Evolutionary conservation across 1,140 invertebrate genomes (phyloP).

Genomic region (Geopemphigus sp.): DNA sequence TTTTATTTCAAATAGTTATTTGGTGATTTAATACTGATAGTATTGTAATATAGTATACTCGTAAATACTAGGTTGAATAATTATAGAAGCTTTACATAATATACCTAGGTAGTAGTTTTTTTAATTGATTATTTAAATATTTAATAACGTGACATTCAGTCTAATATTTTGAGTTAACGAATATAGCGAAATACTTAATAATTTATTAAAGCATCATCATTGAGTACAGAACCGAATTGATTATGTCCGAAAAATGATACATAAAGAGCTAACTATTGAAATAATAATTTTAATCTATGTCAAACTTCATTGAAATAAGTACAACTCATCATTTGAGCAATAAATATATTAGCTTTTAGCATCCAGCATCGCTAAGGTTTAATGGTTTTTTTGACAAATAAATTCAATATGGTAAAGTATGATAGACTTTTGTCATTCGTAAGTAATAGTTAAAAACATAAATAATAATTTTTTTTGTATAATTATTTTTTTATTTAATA

Average conservation of each 20-base stretch:
- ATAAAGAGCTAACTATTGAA: neutral
- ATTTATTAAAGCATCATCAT: neutral
- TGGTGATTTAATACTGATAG: neutral
- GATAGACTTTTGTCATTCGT: too few species aligned
- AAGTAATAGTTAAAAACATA: too few species aligned
- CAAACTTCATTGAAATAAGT: neutral
- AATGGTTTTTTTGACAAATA: too few species aligned
- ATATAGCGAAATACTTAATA: neutral
- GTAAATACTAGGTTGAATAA: neutral
- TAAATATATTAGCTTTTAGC: too few species aligned
- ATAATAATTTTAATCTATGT: neutral
- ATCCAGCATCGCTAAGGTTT: too few species aligned
- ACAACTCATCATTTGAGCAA: too few species aligned
- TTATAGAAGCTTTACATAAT: neutral
- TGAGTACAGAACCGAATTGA: neutral
- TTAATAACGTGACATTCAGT: neutral
- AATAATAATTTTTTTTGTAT: too few species aligned
- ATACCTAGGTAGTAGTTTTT: neutral
- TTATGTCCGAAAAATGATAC: neutral
- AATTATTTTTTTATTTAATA: too few species aligned
- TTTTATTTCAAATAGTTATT: constrained; percentile 5
- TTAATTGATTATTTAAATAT: neutral
- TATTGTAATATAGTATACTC: neutral
- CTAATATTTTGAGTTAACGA: neutral
- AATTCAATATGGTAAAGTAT: too few species aligned